These are phyloP conservation scores for Micronycteris hirsuta DNA, from an alignment of 2,113 vertebrate species.

Conservation along the genomic window DNA sequence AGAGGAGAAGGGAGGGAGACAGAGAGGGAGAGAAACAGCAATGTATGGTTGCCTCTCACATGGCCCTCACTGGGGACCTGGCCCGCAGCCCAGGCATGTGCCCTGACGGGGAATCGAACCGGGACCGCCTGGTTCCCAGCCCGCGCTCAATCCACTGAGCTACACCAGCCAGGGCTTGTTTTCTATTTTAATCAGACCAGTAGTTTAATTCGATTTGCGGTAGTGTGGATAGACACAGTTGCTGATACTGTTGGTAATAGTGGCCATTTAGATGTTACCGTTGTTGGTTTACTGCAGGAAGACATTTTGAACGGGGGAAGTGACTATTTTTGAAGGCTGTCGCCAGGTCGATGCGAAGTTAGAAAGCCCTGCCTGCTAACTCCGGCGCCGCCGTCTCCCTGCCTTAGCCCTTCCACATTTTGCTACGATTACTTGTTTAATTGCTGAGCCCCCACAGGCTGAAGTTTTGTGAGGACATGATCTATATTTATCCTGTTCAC, in stretches of 20 bases:
- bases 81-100: too few relatives aligned
- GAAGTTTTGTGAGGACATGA: not conserved
- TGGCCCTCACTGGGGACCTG: too few relatives aligned
- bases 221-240: too few relatives aligned
- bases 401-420: not conserved
- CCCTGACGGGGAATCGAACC: too few relatives aligned
- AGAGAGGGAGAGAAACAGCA: too few relatives aligned
- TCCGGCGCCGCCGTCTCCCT: not conserved
- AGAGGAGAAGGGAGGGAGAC: too few relatives aligned
- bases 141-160: too few relatives aligned
- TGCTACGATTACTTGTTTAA: not conserved
- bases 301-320: not conserved
- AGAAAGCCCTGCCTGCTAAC: not conserved
- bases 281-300: not conserved
- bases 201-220: not conserved
- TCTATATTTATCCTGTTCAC: not conserved
- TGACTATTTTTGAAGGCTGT: not conserved
- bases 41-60: too few relatives aligned
- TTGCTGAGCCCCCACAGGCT: not conserved
- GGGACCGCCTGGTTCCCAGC: too few relatives aligned
- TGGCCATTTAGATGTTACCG: not conserved
- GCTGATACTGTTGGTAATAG: accelerated
- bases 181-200: not conserved
- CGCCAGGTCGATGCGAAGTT: not conserved
- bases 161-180: too few relatives aligned